Conservation (phyloP, 2,888 invertebrate genomes). For the Pachymerium ferrugineum region DNA sequence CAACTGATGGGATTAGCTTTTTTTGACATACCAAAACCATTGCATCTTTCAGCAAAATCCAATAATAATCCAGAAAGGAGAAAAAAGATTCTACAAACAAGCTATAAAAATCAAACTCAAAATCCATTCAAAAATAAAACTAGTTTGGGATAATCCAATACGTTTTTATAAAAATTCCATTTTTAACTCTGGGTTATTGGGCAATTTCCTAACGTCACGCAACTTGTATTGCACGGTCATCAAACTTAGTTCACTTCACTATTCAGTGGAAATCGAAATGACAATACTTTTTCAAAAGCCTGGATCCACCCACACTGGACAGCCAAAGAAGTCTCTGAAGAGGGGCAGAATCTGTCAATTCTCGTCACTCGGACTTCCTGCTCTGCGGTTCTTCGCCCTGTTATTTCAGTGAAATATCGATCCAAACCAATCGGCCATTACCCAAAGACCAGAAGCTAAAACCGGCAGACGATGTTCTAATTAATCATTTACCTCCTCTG, state of each 20-base stretch:
- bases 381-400: conserved; percentile 15
- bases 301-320: not conserved
- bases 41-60: not conserved
- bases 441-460: conserved; percentile 6
- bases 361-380: conserved; percentile 23
- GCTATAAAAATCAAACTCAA: not conserved
- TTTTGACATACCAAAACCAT: not conserved
- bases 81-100: not conserved
- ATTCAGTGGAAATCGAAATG: conserved; percentile 11
- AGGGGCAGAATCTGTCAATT: conserved; percentile 6
- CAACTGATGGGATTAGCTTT: conserved; percentile 22
- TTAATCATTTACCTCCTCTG: not conserved
- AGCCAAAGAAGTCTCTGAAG: conserved; percentile 9
- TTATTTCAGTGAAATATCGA: conserved; percentile 5
- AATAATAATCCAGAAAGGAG: not conserved
- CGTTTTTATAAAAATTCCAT: too few relatives aligned
- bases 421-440: not conserved
- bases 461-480: not conserved
- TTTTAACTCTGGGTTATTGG: not conserved
- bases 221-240: not conserved
- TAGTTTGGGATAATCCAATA: too few relatives aligned
- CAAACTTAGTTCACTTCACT: conserved; percentile 1
- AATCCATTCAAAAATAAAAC: too few relatives aligned
- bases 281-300: not conserved
- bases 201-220: too few relatives aligned